A percentile compares a stretch with the other conserved stretches of the same genome.
phyloP scores from a whole-genome alignment of 2,113 vertebrate genomes.

The Rhineura floridana region DNA sequence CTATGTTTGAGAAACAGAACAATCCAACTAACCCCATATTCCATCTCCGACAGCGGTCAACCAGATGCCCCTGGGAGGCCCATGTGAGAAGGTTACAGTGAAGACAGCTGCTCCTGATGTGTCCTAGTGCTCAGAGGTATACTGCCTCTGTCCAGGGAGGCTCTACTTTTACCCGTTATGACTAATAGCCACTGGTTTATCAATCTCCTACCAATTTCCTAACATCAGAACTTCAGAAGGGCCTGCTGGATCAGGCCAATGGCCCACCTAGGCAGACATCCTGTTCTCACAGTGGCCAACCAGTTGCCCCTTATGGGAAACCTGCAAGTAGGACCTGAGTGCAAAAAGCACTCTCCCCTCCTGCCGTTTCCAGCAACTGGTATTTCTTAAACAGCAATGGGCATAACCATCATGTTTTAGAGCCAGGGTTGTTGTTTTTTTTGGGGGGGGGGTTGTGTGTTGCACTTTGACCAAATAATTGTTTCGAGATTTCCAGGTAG shows the following conservation, averaged over 20 bases:
- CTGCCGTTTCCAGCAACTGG: too few species aligned
- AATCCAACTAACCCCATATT: background rate
- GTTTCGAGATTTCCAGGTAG: background rate
- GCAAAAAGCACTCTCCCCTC: too few species aligned
- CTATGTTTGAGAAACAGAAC: background rate
- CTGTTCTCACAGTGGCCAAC: too few species aligned
- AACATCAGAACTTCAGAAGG: too few species aligned
- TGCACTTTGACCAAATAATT: too few species aligned
- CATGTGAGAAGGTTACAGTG: background rate
- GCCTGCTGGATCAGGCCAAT: too few species aligned
- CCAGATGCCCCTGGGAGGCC: too few species aligned
- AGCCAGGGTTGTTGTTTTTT: background rate
- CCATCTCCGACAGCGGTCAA: background rate
- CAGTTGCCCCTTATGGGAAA: too few species aligned
- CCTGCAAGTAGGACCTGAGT: too few species aligned
- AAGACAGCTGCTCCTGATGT: background rate
- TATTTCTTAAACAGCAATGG: background rate
- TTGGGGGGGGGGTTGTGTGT: background rate
- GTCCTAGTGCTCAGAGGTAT: background rate
- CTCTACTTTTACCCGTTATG: background rate
- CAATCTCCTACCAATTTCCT: background rate
- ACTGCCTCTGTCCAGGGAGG: background rate
- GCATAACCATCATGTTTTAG: background rate
- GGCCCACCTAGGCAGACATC: too few species aligned
- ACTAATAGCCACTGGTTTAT: background rate